These are phyloP conservation scores for Ranitomeya imitator DNA, from an alignment of 2,113 vertebrate genomes.

Conservation along the genomic window DNA sequence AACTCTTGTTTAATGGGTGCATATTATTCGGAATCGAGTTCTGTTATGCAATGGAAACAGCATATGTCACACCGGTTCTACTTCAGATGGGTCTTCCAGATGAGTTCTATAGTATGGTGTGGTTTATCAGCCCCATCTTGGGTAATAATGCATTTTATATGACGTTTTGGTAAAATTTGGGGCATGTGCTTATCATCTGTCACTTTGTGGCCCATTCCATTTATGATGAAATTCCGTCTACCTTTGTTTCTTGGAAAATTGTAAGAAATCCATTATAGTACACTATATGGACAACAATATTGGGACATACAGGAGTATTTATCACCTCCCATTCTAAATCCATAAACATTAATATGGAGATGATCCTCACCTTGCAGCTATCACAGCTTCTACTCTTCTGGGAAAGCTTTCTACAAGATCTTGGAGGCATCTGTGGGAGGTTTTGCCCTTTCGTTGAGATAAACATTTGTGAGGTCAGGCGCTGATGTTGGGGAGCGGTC, in stretches of 20 bases:
- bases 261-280: not conserved
- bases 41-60: constrained; percentile 98
- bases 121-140: constrained; percentile 97
- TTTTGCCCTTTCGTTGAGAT: too few relatives aligned
- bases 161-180: not conserved
- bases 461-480: too few relatives aligned
- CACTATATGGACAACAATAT: too few relatives aligned
- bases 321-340: too few relatives aligned
- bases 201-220: not conserved
- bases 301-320: too few relatives aligned
- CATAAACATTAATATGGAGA: too few relatives aligned
- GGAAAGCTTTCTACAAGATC: too few relatives aligned
- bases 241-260: not conserved
- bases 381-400: too few relatives aligned
- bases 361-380: too few relatives aligned
- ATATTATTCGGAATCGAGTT: constrained; percentile 96
- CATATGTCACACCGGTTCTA: constrained; percentile 92
- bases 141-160: constrained; percentile 73
- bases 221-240: not conserved
- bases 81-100: constrained; percentile 97
- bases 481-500: too few relatives aligned
- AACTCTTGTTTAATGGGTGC: constrained; percentile 92
- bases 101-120: constrained; percentile 95
- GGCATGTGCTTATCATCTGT: not conserved
- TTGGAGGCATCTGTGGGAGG: too few relatives aligned